Evolutionary conservation across 2,888 invertebrate species (phyloP), one percentile per base, ranked within the genome.

Genomic region (Nymphalis urticae): DNA sequence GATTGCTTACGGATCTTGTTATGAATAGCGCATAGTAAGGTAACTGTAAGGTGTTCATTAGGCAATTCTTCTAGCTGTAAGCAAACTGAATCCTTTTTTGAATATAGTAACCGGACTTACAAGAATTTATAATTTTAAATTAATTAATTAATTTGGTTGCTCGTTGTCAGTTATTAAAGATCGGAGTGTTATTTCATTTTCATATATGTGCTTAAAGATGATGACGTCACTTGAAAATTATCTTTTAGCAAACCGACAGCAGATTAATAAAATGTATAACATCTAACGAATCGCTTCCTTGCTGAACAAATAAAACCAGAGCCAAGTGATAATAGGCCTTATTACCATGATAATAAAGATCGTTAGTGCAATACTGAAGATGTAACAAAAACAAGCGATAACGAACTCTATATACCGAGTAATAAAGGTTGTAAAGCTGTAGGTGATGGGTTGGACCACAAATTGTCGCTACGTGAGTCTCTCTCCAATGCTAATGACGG

Each of bases 381-480:
- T 19, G n/a, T 27, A 51, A 48, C 27, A 27, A 64, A 53, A 50
- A 58, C 21, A 64, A 16, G 51, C 50, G 48, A 64, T 54, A 64
- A 60, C 65, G 59, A 51, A 51, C 72, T 51, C 60, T 72, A 65
- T 65, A 19, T 1, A 62, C 27, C 47, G n/a, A 1, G 24, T 8
- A 42, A 63, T 62, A 68, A 50, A 58, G 60, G 32, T 32, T 56
- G 42, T 48, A 60, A 24, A 24, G 70, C 59, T 63, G 48, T 53
- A 48, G 54, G 32, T 56, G 60, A 47, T 32, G 59, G 54, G 61
- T n/a, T 19, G 36, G 36, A 64, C 70, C 68, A 62, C 72, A 72
- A 72, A 72, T 69, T 66, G 71, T 62, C 68, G 64, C 60, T 64
- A 70, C 70, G 70, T 72, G 72, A 66, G 51, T 58, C 68, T 64